Evolutionary conservation across 2,113 vertebrate genomes (phyloP), one percentile per base, ranked within the genome.

Genomic region (Coreoperca whiteheadi): DNA sequence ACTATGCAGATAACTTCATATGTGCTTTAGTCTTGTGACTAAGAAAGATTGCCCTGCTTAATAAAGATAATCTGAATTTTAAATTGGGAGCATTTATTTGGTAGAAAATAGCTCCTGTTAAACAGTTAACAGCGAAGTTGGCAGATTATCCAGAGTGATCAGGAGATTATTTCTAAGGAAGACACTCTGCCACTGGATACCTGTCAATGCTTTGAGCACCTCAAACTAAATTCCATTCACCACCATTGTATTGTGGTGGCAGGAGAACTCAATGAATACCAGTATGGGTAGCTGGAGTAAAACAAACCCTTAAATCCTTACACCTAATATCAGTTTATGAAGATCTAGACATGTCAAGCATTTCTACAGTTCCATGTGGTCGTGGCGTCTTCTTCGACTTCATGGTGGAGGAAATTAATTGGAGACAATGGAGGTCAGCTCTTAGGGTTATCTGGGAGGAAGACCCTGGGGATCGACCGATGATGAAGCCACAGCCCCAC

Each of bases 391-490:
- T 39, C 25, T 70, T 41, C 0, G 0, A 57, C 53, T 73, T 53
- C 77, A 98, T 97, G 86, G 96, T 98, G 53, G 96, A 97, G 8
- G 97, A 97, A 78, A 96, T 96, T 51, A 97, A 97, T 81, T 98
- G 97, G 97, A 96, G 90, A 81, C 95, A 94, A 0, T 98, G 97
- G 97, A 96, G 96, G 88, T 96, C 95, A 6, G 95, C 97, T 0
- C 92, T 97, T 39, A 93, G 96, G n/a, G 96, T 96, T 84, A 95
- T 97, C 75, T 95, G 95, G 0, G 96, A 97, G 85, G 87, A 89
- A 72, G 96, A 97, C 16, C 96, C 96, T 0, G 96, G 95, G 5
- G 89, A 77, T 0, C 89, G 91, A 7, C n/a, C n/a, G n/a, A 39
- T 59, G 12, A 67, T 32, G 61, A 46, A 4, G n/a, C 25, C 48